A percentile compares a stretch with the other conserved stretches of the same genome.
Evolutionary conservation across 2,797 vertebrate genomes (phyloP).

Genomic region (Alectoris magna): DNA sequence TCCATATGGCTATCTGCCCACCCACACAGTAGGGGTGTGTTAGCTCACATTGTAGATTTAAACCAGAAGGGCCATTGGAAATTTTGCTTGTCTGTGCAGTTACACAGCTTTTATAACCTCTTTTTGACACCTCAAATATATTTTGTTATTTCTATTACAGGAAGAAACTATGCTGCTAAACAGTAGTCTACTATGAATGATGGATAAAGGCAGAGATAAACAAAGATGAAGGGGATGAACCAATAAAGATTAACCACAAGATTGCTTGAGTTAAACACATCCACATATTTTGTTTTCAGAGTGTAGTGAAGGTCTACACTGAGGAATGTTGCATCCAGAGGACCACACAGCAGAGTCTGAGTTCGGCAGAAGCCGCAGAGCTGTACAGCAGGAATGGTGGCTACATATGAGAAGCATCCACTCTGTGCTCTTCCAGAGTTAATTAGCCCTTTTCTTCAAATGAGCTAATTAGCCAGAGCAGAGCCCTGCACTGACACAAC

Average conservation of each 20-base stretch:
- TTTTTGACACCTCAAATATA: background rate
- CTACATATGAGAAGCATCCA: background rate
- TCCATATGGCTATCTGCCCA: background rate
- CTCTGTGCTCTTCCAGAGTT: constrained; percentile 1
- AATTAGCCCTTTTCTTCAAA: constrained; percentile 58
- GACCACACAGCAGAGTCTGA: background rate
- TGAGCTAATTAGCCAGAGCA: constrained; percentile 58
- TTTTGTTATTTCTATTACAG: background rate
- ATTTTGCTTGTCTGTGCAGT: background rate
- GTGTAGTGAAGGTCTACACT: background rate
- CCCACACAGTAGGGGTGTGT: background rate
- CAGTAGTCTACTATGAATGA: background rate
- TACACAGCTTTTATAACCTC: background rate
- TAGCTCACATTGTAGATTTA: background rate
- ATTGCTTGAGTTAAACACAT: background rate
- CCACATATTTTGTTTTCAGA: background rate
- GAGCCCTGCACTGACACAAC: constrained; percentile 14
- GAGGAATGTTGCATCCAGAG: background rate
- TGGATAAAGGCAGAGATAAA: background rate
- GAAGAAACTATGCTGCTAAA: background rate
- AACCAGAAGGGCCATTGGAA: background rate
- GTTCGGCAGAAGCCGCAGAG: background rate
- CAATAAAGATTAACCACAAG: background rate
- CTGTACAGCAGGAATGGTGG: background rate
- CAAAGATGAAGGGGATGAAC: background rate